Percentiles rank a stretch among this genome's conserved stretches.
phyloP scores from a whole-genome alignment of 1,140 invertebrate species.

The Drosophila littoralis region DNA sequence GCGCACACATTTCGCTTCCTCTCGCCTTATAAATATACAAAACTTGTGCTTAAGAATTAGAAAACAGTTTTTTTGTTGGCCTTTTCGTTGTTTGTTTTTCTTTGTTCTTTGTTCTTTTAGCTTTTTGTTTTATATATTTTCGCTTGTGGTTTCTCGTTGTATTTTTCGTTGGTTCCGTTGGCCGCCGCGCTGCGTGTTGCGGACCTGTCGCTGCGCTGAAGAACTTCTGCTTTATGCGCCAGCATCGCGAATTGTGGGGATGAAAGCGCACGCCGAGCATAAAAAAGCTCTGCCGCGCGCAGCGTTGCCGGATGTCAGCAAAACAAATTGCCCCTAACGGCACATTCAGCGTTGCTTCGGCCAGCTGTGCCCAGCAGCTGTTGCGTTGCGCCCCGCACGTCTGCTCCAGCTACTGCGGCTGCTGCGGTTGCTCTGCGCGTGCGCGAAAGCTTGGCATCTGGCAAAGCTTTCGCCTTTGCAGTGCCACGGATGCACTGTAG shows the following conservation, averaged over 20 bases:
- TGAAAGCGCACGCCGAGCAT: slow-evolving; percentile 31
- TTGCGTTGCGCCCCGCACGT: neutral
- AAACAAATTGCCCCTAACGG: slow-evolving; percentile 11
- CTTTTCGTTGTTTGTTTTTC: slow-evolving; percentile 4
- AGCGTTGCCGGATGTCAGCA: slow-evolving; percentile 27
- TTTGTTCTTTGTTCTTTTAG: slow-evolving; percentile 2
- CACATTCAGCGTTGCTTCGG: slow-evolving; percentile 15
- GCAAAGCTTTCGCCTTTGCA: neutral
- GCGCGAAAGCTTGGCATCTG: neutral
- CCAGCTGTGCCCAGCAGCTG: slow-evolving; percentile 8
- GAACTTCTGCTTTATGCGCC: slow-evolving; percentile 19
- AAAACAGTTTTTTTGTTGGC: neutral
- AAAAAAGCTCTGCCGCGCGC: slow-evolving; percentile 11
- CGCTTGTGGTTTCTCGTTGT: neutral
- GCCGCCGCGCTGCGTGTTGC: slow-evolving; percentile 4
- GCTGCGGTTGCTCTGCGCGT: neutral
- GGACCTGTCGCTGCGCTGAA: slow-evolving; percentile 20
- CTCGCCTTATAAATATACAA: slow-evolving; percentile 9
- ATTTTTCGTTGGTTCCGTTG: slow-evolving; percentile 6
- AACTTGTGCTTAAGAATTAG: neutral
- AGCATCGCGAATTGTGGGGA: slow-evolving; percentile 44
- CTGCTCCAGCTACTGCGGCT: neutral
- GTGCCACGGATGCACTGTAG: neutral
- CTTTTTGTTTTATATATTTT: slow-evolving; percentile 1
- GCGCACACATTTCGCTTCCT: slow-evolving; percentile 15